Percentiles rank a stretch among this genome's conserved stretches.
phyloP scores from a whole-genome alignment of 2,113 vertebrate genomes.

The Zosterops japonicus region DNA sequence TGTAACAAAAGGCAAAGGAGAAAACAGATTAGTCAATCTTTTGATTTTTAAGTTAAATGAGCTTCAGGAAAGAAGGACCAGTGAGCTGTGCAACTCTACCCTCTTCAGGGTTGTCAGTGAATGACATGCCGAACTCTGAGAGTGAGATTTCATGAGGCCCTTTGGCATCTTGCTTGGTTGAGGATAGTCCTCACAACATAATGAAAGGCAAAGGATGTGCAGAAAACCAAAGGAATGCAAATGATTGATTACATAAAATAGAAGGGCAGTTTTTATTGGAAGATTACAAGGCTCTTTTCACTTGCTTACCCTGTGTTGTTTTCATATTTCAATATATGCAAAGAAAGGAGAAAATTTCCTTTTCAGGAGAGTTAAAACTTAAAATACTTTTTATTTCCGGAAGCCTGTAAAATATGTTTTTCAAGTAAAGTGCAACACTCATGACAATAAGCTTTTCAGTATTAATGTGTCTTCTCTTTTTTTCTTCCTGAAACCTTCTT shows the following conservation, averaged over 20 bases:
- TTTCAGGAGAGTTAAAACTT: neutral
- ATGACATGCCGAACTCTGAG: fast-evolving
- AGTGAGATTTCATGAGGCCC: fast-evolving
- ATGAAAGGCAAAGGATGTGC: neutral
- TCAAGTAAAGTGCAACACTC: neutral
- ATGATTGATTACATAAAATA: neutral
- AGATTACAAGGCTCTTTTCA: neutral
- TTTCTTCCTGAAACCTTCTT: neutral
- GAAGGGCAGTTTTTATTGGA: neutral
- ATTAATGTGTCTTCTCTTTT: neutral
- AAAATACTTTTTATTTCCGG: neutral
- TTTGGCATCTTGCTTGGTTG: fast-evolving
- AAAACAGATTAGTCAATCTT: neutral
- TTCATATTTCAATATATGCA: neutral
- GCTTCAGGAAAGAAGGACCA: neutral
- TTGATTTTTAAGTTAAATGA: neutral
- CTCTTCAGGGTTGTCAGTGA: neutral
- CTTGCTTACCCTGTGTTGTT: neutral
- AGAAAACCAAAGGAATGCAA: neutral
- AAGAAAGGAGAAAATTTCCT: neutral
- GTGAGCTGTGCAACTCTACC: neutral
- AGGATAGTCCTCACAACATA: neutral
- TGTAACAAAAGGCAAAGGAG: neutral
- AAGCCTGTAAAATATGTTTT: neutral
- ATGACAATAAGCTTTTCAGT: neutral